phyloP scores from a whole-genome alignment of 2,888 invertebrate species.

The Spodoptera littoralis region DNA sequence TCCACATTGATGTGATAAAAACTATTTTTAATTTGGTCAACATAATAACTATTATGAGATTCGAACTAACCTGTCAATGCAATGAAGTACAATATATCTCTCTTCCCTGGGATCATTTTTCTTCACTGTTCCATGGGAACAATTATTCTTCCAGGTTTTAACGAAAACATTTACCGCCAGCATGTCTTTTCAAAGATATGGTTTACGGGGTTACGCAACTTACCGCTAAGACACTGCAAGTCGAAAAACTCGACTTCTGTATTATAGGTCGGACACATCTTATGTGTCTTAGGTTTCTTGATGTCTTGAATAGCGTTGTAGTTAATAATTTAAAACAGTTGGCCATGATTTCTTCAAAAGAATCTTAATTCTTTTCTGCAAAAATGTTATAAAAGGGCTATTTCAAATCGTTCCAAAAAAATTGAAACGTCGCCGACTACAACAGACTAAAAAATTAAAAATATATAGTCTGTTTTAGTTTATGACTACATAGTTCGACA shows the following conservation, averaged over 20 bases:
- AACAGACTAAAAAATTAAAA: slow-evolving; percentile 16
- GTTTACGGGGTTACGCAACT: slow-evolving; percentile 81
- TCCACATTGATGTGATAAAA: too few relatives aligned
- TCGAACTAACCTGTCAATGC: too few relatives aligned
- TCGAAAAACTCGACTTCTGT: slow-evolving; percentile 75
- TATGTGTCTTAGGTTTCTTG: slow-evolving; percentile 75
- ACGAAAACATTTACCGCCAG: neutral
- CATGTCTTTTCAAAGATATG: neutral
- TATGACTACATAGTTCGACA: slow-evolving; percentile 9
- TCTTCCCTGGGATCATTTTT: too few relatives aligned
- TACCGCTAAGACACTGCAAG: slow-evolving; percentile 80
- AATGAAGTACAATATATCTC: too few relatives aligned
- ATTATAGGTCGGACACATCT: slow-evolving; percentile 70
- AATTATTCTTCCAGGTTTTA: too few relatives aligned
- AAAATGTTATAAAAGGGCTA: neutral
- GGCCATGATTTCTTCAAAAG: slow-evolving; percentile 71
- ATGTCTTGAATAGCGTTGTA: slow-evolving; percentile 68
- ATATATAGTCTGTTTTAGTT: neutral
- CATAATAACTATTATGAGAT: too few relatives aligned
- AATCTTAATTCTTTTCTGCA: slow-evolving; percentile 6
- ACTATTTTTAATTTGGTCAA: too few relatives aligned
- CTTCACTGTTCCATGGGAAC: too few relatives aligned
- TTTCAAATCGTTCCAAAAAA: slow-evolving; percentile 25
- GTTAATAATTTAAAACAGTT: slow-evolving; percentile 78
- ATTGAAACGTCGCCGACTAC: slow-evolving; percentile 15